These are phyloP conservation scores for Pantala flavescens DNA, from an alignment of 1,140 invertebrate species.

Conservation along the genomic window DNA sequence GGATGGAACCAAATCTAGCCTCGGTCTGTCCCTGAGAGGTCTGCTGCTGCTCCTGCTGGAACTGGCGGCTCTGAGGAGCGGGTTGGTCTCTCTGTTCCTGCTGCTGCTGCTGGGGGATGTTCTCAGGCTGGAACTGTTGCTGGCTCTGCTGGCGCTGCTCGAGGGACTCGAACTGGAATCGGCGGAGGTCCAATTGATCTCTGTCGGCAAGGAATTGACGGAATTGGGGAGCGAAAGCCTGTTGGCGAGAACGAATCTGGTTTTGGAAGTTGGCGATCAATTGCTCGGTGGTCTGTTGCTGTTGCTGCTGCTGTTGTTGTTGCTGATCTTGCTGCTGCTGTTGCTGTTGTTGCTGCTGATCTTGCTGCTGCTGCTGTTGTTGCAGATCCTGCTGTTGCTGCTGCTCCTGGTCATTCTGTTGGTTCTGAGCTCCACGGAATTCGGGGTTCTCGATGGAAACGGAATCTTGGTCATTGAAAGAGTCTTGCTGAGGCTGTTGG, in stretches of 20 bases:
- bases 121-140: constrained; percentile 21
- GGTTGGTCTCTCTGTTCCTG: constrained; percentile 22
- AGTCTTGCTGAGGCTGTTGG: constrained; percentile 20
- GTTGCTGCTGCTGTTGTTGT: constrained; percentile 23
- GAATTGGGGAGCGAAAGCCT: neutral
- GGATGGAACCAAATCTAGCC: neutral
- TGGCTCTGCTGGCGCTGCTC: constrained; percentile 17
- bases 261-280: neutral
- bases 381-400: constrained; percentile 14
- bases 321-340: constrained; percentile 24
- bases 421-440: constrained; percentile 12
- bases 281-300: constrained; percentile 23
- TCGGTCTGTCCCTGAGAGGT: constrained; percentile 8
- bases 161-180: neutral
- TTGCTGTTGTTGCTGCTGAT: constrained; percentile 18
- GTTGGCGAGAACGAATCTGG: neutral
- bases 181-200: neutral
- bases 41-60: neutral
- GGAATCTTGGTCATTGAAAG: constrained; percentile 16
- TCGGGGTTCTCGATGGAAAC: constrained; percentile 16
- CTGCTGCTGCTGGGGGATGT: constrained; percentile 24
- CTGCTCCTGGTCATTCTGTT: constrained; percentile 18
- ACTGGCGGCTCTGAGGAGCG: neutral
- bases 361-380: constrained; percentile 8
- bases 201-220: neutral